phyloP scores from a whole-genome alignment of 2,888 invertebrate genomes.

The Mythimna impura region DNA sequence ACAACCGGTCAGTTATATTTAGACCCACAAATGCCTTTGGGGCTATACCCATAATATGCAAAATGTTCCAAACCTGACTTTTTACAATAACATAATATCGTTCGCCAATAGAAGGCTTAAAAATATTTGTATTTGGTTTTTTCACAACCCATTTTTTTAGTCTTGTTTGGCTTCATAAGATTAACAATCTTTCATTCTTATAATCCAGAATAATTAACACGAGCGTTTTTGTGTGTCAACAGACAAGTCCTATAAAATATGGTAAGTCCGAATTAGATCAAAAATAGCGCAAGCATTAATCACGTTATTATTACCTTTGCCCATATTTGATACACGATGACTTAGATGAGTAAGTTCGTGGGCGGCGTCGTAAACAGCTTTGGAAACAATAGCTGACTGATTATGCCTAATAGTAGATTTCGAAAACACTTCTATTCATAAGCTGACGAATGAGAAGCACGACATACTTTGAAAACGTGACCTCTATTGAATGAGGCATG shows the following conservation, averaged over 20 bases:
- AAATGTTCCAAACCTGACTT: constrained; percentile 7
- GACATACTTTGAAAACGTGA: constrained; percentile 40
- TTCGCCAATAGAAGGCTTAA: constrained; percentile 13
- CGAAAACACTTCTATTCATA: constrained; percentile 67
- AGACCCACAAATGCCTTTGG: constrained; percentile 55
- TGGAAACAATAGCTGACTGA: constrained; percentile 76
- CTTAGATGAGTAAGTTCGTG: constrained; percentile 75
- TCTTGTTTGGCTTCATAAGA: not conserved
- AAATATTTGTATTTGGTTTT: not conserved
- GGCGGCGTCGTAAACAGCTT: constrained; percentile 75
- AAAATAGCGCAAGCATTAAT: constrained; percentile 71
- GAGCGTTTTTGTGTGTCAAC: constrained; percentile 8
- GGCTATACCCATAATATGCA: constrained; percentile 12
- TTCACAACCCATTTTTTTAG: not conserved
- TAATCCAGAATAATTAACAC: not conserved
- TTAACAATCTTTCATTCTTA: not conserved
- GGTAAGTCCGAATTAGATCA: constrained; percentile 48
- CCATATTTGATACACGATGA: constrained; percentile 72
- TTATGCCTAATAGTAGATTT: constrained; percentile 67
- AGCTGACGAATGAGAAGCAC: constrained; percentile 38
- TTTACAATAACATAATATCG: constrained; percentile 12
- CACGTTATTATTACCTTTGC: constrained; percentile 74
- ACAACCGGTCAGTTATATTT: constrained; percentile 77
- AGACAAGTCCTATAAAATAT: constrained; percentile 8
- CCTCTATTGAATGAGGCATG: constrained; percentile 46